These are phyloP conservation scores for Chlorocebus sabaeus DNA, from an alignment of 2,113 vertebrate species.

Conservation along the genomic window DNA sequence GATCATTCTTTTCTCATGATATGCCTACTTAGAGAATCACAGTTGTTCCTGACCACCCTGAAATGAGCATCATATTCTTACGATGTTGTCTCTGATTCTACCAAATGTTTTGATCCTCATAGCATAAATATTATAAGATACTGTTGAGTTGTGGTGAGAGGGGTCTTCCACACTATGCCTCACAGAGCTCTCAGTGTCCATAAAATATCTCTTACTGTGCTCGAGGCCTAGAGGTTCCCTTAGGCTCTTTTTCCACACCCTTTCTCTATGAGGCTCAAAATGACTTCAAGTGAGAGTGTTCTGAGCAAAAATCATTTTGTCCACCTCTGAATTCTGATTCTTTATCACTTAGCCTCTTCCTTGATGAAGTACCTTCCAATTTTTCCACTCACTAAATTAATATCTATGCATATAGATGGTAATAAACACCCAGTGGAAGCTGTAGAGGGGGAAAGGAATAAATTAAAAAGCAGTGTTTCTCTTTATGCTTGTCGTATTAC, in stretches of 20 bases:
- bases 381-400: background rate
- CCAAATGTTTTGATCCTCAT: background rate
- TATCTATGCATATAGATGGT: background rate
- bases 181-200: background rate
- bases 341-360: background rate
- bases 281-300: background rate
- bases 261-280: background rate
- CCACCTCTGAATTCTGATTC: background rate
- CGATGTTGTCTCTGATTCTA: background rate
- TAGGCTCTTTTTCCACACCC: background rate
- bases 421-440: background rate
- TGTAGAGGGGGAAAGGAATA: background rate
- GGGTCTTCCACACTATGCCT: background rate
- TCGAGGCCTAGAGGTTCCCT: background rate
- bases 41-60: rapidly evolving
- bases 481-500: background rate
- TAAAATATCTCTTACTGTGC: background rate
- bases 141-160: background rate
- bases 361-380: background rate
- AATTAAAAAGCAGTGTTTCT: background rate
- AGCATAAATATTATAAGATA: background rate
- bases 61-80: background rate
- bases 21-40: background rate
- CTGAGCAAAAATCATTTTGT: background rate
- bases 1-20: background rate